A percentile compares a stretch with the other conserved stretches of the same genome.
Evolutionary conservation across 2,113 vertebrate genomes (phyloP).

Genomic region (Malurus melanocephalus): DNA sequence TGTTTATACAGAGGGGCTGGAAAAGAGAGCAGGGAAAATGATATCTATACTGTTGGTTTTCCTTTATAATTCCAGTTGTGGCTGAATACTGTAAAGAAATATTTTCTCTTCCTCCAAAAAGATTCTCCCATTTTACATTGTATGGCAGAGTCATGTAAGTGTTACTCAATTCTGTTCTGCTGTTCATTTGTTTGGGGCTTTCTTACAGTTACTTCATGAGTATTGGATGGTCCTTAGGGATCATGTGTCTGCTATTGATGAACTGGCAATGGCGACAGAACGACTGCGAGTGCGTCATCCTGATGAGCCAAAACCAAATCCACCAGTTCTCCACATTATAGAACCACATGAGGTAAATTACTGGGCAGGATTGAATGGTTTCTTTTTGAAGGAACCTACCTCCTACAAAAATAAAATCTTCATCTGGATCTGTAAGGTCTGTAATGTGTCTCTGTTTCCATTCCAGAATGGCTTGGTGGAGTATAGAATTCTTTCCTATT

Average conservation of each 20-base stretch:
- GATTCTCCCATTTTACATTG: not conserved
- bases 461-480: not conserved
- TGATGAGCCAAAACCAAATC: slow-evolving; percentile 89
- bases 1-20: not conserved
- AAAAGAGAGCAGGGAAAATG: not conserved
- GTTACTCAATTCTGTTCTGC: not conserved
- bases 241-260: slow-evolving; percentile 94
- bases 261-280: slow-evolving; percentile 96
- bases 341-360: slow-evolving; percentile 88
- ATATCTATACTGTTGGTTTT: not conserved
- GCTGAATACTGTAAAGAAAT: not conserved
- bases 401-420: not conserved
- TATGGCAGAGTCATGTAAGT: not conserved
- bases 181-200: not conserved
- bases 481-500: not conserved
- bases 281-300: slow-evolving; percentile 89
- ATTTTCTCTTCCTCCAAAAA: not conserved
- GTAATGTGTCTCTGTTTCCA: not conserved
- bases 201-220: slow-evolving; percentile 87
- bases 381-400: not conserved
- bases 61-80: not conserved
- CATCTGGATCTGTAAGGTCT: not conserved
- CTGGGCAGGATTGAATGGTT: not conserved
- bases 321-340: slow-evolving; percentile 90
- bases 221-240: slow-evolving; percentile 97